Conservation (phyloP, 2,113 vertebrate species). For the Eptesicus fuscus region DNA sequence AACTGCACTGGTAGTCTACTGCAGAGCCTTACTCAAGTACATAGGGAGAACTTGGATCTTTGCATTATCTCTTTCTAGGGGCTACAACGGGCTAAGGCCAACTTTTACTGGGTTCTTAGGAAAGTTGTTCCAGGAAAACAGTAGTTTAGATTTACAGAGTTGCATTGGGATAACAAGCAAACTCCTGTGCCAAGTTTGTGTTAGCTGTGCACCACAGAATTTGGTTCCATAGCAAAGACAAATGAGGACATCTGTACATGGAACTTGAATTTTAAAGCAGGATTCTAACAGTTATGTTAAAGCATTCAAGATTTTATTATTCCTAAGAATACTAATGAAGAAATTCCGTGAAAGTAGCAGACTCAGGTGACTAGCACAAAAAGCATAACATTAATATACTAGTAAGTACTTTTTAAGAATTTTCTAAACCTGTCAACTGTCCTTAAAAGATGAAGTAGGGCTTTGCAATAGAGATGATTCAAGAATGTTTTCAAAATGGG, state of each 20-base stretch:
- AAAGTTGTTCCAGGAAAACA: background rate
- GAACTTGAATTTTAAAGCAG: conserved; percentile 24
- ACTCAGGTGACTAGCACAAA: background rate
- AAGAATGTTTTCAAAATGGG: background rate
- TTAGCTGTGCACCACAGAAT: background rate
- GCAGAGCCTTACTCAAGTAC: background rate
- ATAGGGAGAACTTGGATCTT: background rate
- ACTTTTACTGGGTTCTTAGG: background rate
- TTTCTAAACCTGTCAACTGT: background rate
- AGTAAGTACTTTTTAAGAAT: background rate
- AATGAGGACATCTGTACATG: background rate
- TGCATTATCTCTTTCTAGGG: conserved; percentile 7
- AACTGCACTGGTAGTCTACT: background rate
- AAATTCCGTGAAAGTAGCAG: background rate
- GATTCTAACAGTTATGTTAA: background rate
- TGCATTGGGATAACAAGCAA: background rate
- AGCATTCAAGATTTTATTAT: background rate
- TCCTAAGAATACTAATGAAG: background rate
- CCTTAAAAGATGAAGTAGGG: background rate
- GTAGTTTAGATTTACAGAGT: conserved; percentile 1
- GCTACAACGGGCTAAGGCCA: background rate
- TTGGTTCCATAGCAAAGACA: background rate
- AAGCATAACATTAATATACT: background rate
- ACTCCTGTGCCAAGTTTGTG: background rate
- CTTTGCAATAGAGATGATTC: background rate